Base-by-base conservation (phyloP, 2,113 vertebrate genomes). In the Melanocharis versteri region DNA sequence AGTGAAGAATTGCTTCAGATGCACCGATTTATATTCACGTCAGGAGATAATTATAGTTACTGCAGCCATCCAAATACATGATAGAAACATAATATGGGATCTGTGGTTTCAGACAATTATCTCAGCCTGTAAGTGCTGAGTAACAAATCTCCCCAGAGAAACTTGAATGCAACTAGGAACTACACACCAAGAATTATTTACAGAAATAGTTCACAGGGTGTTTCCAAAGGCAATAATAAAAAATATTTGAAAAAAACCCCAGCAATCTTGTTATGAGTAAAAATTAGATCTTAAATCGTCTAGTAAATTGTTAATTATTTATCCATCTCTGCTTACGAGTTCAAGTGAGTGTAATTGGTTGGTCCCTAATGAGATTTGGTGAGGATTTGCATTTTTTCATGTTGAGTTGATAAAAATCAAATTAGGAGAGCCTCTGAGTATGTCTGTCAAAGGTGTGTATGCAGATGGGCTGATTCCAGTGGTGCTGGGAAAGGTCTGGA, bases 291-390 rank as follows among this genome's bases (percentile, higher is more conserved):
- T 62, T 73, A 73, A 88, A 54, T 86, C 20, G 54, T 72, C 42
- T 90, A 62, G 31, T 82, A 82, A 92, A 90, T 58, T 64, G 44
- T 68, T 93, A 87, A 85, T 93, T 96, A 73, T 93, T 93, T 90
- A 82, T 78, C 44, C 30, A 13, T 82, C 58, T 81, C 42, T 87
- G 35, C 22, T 61, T 70, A 28, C 65, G 68, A 92, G 69, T 91
- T 96, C 57, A 93, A 83, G 26, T 64, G 60, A 75, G 35, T 77
- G 33, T 78, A 96, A 79, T 54, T 88, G 42, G 91, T 61, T 85
- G 75, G 10, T 91, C 76, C 66, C 77, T 79, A 61, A 87, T 90
- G 66, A 95, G 70, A 70, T 72, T 57, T 18, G 3, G 40, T 72
- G 42, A 90, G 44, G 64, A 91, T 83, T 82, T 40, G 56, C n/a